These are phyloP conservation scores for Zhuqinia jingwanae DNA, from an alignment of 2,888 invertebrate species.

Conservation along the genomic window DNA sequence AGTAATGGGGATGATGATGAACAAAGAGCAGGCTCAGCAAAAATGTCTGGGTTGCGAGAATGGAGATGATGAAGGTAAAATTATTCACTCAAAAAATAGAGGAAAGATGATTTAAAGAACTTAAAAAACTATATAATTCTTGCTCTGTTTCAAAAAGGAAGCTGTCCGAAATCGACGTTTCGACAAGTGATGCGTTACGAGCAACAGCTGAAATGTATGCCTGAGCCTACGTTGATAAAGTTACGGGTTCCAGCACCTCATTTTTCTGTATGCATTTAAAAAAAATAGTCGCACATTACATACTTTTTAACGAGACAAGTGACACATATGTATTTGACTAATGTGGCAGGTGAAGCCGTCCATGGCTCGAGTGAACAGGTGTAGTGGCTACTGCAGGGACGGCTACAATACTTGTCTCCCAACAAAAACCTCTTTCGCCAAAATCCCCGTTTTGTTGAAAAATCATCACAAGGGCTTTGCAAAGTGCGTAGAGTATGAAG, in stretches of 20 bases:
- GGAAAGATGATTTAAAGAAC: no score
- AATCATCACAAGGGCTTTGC: background rate
- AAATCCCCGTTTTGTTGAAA: slow-evolving; percentile 60
- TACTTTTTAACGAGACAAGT: background rate
- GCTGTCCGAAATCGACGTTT: slow-evolving; percentile 12
- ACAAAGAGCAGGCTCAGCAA: background rate
- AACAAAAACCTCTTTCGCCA: slow-evolving; percentile 28
- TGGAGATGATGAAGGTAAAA: background rate
- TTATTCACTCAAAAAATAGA: background rate
- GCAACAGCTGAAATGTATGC: slow-evolving; percentile 46
- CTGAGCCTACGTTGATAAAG: slow-evolving; percentile 48
- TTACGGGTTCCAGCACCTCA: slow-evolving; percentile 64
- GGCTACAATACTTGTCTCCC: slow-evolving; percentile 58
- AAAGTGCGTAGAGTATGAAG: slow-evolving; percentile 66
- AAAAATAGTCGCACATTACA: background rate
- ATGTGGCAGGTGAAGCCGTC: slow-evolving; percentile 61
- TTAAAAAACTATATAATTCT: no score
- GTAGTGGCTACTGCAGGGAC: slow-evolving; percentile 64
- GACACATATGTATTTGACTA: background rate
- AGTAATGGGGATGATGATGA: background rate
- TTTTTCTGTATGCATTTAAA: slow-evolving; percentile 57
- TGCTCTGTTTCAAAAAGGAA: no score
- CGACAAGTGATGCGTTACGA: slow-evolving; percentile 18
- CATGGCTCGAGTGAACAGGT: slow-evolving; percentile 67
- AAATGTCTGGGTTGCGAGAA: slow-evolving; percentile 14